A percentile compares a stretch with the other conserved stretches of the same genome.
Evolutionary conservation across 1,140 invertebrate genomes (phyloP).

Genomic region (Idris sp.): DNA sequence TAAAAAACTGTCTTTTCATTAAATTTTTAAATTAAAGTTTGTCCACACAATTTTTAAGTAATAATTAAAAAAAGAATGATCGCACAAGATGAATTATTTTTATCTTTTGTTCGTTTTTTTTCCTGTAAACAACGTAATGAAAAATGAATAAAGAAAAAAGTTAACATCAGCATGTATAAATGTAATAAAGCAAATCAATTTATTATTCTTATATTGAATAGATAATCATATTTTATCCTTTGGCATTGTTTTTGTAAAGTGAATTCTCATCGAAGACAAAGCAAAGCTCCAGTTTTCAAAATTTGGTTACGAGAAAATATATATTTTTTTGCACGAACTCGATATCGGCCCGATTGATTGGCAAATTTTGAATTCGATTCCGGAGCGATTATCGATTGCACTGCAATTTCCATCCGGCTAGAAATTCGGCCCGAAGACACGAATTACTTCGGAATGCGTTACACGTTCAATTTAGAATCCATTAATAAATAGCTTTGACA

Average conservation of each 20-base stretch:
- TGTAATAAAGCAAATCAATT: no score
- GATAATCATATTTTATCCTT: no score
- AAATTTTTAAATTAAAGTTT: no score
- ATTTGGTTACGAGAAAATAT: conserved; percentile 7
- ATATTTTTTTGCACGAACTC: conserved; percentile 9
- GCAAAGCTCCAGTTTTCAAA: conserved; percentile 1
- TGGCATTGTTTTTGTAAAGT: background rate
- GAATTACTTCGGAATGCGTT: conserved; percentile 52
- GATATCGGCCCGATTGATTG: conserved; percentile 21
- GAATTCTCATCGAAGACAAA: conserved; percentile 10
- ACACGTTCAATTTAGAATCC: conserved; percentile 53
- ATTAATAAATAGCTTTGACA: conserved; percentile 54
- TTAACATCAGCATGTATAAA: no score
- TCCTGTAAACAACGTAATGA: no score
- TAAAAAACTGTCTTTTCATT: no score
- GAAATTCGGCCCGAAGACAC: conserved; percentile 47
- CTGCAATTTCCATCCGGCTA: conserved; percentile 38
- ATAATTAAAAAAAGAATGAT: no score
- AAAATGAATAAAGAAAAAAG: no score
- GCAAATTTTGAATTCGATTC: conserved; percentile 49
- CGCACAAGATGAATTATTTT: no score
- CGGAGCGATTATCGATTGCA: conserved; percentile 32
- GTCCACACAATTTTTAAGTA: no score
- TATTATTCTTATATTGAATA: no score
- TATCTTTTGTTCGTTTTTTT: no score